A percentile compares a stretch with the other conserved stretches of the same genome.
phyloP scores from a whole-genome alignment of 2,113 vertebrate species.

The Furnarius figulus region DNA sequence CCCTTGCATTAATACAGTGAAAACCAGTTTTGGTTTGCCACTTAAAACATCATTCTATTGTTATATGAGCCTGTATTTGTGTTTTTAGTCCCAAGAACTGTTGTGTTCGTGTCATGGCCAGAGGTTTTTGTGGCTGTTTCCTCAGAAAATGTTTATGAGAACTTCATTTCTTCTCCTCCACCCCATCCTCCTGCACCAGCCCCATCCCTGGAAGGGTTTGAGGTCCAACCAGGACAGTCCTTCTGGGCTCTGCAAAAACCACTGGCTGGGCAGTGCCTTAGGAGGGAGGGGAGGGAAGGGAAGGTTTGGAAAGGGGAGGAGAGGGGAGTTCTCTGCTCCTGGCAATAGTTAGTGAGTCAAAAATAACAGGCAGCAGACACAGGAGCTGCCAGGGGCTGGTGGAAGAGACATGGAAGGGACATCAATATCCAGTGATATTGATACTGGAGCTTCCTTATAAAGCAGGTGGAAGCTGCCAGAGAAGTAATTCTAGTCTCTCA shows the following conservation, averaged over 20 bases:
- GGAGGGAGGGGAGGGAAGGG: neutral
- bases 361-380: neutral
- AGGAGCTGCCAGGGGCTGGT: neutral
- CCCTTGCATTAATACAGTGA: neutral
- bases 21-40: neutral
- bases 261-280: neutral
- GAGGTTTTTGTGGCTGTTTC: neutral
- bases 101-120: fast-evolving
- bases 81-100: neutral
- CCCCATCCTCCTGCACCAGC: neutral
- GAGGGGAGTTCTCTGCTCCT: neutral
- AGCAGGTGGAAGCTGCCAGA: neutral
- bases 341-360: neutral
- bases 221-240: neutral
- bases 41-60: neutral
- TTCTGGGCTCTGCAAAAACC: neutral
- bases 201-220: neutral
- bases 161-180: neutral
- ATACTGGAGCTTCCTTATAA: neutral
- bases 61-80: neutral
- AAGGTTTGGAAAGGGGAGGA: too few species aligned
- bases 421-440: fast-evolving
- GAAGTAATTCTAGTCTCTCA: neutral
- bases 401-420: neutral
- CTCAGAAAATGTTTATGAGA: neutral